Base-by-base conservation (phyloP, 2,888 invertebrate species). In the Zhuqinia jingwanae region DNA sequence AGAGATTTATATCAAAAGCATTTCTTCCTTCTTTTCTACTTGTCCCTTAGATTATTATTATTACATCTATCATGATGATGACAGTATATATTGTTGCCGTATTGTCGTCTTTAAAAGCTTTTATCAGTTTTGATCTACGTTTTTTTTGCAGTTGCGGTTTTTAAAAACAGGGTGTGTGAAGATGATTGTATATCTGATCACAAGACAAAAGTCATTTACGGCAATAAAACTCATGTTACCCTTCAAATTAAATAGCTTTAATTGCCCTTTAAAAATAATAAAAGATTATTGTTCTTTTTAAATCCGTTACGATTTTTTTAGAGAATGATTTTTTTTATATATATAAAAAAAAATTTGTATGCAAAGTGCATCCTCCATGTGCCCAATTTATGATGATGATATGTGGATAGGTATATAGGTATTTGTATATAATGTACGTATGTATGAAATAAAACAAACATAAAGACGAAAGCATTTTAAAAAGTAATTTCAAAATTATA, bases 221-320 rank as follows among this genome's bases (percentile, higher is more conserved):
- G 42, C 56, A 76, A 56, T 76, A 76, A 76, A 76, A 76, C 20
- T 36, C 50, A 20, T 76, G 76, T 76, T n/a, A 56, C 17, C 36
- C 30, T 56, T 76, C 58, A 76, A 56, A 53, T 76, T 36, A 76
- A 76, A 53, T 36, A 17, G 76, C 76, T 30, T 76, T 76, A 56
- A 76, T 56, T 56, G 56, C n/a, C n/a, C 36, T 56, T 75, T 75
- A n/a, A 36, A 53, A 36, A 53, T 47, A 36, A 53, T 47, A 30
- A 75, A 75, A 30, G n/a, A 56, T 56, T 30, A 76, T 53, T 76
- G 76, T 22, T 30, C 36, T 25, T n/a, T 25, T 30, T 56, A 53
- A 17, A 30, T 36, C 76, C 36, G 56, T 76, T 58, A 56, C 10
- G 20, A 56, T 22, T 36, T 22, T 13, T 17, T 42, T 1, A 0